Conservation (phyloP, 1,140 invertebrate genomes). For the Choristoneura fumiferana region DNA sequence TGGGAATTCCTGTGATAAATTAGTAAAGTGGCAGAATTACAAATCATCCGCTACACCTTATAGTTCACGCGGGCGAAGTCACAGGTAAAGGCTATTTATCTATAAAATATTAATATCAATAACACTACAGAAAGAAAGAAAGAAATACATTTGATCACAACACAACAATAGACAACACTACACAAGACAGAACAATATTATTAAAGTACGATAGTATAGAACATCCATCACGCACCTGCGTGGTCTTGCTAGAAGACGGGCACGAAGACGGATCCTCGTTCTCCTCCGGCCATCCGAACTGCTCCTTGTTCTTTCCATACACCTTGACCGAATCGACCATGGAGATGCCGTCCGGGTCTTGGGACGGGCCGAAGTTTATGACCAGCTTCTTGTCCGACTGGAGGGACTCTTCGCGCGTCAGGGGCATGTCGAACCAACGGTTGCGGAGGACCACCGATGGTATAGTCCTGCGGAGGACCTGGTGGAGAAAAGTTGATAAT, state of each 20-base stretch:
- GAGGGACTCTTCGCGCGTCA: slow-evolving; percentile 96
- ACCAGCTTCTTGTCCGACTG: slow-evolving; percentile 95
- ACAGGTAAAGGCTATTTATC: too few species aligned
- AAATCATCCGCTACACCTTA: too few species aligned
- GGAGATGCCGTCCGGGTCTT: slow-evolving; percentile 92
- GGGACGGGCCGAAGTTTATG: slow-evolving; percentile 94
- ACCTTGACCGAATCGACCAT: slow-evolving; percentile 96
- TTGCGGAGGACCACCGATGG: slow-evolving; percentile 86
- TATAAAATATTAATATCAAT: too few species aligned
- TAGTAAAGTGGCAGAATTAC: too few species aligned
- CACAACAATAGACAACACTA: too few species aligned
- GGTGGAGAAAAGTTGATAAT: slow-evolving; percentile 22
- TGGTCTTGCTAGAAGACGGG: slow-evolving; percentile 74
- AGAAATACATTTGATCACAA: too few species aligned
- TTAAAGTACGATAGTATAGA: background rate
- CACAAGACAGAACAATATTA: too few species aligned
- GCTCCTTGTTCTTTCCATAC: slow-evolving; percentile 97
- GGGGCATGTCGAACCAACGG: slow-evolving; percentile 97
- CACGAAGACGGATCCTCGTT: slow-evolving; percentile 88
- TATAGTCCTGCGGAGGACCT: slow-evolving; percentile 91
- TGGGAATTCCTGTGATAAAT: too few species aligned
- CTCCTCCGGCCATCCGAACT: slow-evolving; percentile 98
- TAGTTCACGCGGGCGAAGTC: too few species aligned
- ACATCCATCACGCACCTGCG: slow-evolving; percentile 45
- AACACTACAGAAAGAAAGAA: too few species aligned